Base-by-base conservation (phyloP, 2,113 vertebrate genomes). In the Hippocampus barbouri region DNA sequence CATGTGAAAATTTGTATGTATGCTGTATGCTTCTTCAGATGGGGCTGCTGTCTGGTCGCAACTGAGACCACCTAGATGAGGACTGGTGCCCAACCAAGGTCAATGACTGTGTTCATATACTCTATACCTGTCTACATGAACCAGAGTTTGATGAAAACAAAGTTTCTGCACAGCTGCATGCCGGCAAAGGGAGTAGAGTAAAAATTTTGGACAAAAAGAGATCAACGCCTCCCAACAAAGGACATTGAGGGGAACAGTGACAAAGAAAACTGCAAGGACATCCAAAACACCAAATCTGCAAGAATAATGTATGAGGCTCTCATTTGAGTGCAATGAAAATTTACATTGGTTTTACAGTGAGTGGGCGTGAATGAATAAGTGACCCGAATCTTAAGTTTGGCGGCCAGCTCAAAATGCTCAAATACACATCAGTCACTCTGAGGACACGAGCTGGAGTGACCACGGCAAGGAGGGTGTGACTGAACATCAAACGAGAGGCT, bases 361-460 rank as follows among this genome's bases (percentile, higher is more conserved):
- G 75, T 56, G 75, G 63, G 71, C 69, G 53, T 66, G 70, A 18
- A 38, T 40, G 71, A 73, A 73, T 56, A 75, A 66, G 74, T 72
- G 74, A 74, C 65, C 63, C 40, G 78, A 83, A 87, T 88, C 77
- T 63, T 81, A 84, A 82, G 75, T 86, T 84, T 80, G 86, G 78
- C 71, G 80, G 68, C 66, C 30, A 79, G 62, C 72, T 72, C 75
- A 61, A 79, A 87, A 83, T 78, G 81, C 79, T 85, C 74, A 85
- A 79, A 85, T 75, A 60, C 69, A 71, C 78, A 82, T 89, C 83
- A 82, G 79, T 85, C 82, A 83, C 59, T 82, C 76, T 81, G 14
- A 78, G 83, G 82, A 85, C 84, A 82, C 69, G 73, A 74, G 79
- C 79, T 77, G 64, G 64, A 66, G 79, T 62, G 84, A 71, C 73